These are phyloP conservation scores for Lithobates pipiens DNA, from an alignment of 2,797 vertebrate genomes.

Conservation along the genomic window DNA sequence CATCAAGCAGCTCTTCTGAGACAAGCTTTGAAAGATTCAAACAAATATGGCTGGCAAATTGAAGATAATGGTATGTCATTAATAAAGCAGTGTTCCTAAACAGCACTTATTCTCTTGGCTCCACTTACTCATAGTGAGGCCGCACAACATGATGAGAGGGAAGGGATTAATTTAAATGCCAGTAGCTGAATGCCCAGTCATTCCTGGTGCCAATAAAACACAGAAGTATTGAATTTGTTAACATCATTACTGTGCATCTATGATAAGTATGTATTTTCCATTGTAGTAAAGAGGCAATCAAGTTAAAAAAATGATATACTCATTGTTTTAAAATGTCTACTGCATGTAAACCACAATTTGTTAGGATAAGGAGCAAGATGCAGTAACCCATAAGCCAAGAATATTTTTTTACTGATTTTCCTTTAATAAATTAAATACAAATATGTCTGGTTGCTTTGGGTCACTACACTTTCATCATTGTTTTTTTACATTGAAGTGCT, in stretches of 20 bases:
- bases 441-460: background rate
- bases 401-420: background rate
- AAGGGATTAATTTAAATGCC: background rate
- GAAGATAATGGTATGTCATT: slow-evolving; percentile 72
- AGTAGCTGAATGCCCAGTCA: background rate
- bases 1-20: slow-evolving; percentile 83
- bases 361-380: no score
- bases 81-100: background rate
- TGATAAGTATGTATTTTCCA: background rate
- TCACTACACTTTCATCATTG: background rate
- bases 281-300: background rate
- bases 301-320: background rate
- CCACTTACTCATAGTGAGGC: background rate
- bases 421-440: background rate
- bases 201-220: background rate
- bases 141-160: slow-evolving; percentile 3
- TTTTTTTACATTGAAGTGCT: no score
- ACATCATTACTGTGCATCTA: background rate
- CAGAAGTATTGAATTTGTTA: background rate
- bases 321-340: background rate
- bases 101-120: background rate
- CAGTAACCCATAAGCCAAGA: background rate
- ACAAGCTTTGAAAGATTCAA: slow-evolving; percentile 78
- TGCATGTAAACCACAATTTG: no score
- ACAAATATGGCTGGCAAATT: slow-evolving; percentile 81